Conservation (phyloP, 2,797 vertebrate genomes). For the Danio kyathit region DNA sequence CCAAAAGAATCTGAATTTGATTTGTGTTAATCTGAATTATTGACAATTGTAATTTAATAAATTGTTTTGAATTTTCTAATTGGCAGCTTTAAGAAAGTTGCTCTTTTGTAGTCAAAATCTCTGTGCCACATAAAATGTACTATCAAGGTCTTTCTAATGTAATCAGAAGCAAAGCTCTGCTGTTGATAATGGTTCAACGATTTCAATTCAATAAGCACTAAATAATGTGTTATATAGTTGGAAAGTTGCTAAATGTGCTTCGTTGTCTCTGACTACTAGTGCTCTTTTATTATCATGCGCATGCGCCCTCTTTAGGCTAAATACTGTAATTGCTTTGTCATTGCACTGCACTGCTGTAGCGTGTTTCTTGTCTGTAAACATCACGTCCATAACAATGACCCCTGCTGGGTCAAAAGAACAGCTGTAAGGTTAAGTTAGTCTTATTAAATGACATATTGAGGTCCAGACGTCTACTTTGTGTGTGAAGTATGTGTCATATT, state of each 20-base stretch:
- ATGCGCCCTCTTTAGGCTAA: not conserved
- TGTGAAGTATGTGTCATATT: not conserved
- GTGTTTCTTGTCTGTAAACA: not conserved
- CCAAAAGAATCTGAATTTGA: too few species aligned
- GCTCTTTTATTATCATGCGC: not conserved
- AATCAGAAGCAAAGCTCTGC: not conserved
- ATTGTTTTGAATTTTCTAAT: too few species aligned
- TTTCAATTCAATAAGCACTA: not conserved
- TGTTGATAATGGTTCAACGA: not conserved
- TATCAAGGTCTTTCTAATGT: not conserved
- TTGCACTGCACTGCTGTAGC: not conserved
- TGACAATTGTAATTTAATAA: too few species aligned
- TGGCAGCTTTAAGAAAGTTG: not conserved
- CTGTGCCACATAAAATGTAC: not conserved
- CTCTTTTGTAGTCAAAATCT: not conserved
- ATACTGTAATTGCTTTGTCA: not conserved
- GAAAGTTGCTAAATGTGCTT: not conserved
- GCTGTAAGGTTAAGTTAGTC: slow-evolving; percentile 34
- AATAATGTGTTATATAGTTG: not conserved
- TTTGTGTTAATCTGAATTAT: too few species aligned
- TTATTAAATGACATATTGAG: slow-evolving; percentile 48
- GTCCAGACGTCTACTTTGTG: slow-evolving; percentile 26
- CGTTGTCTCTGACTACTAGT: not conserved
- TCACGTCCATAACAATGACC: slow-evolving; percentile 39
- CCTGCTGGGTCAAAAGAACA: slow-evolving; percentile 1